Conservation (phyloP, 2,888 invertebrate genomes). For the Chouioia cunea region DNA sequence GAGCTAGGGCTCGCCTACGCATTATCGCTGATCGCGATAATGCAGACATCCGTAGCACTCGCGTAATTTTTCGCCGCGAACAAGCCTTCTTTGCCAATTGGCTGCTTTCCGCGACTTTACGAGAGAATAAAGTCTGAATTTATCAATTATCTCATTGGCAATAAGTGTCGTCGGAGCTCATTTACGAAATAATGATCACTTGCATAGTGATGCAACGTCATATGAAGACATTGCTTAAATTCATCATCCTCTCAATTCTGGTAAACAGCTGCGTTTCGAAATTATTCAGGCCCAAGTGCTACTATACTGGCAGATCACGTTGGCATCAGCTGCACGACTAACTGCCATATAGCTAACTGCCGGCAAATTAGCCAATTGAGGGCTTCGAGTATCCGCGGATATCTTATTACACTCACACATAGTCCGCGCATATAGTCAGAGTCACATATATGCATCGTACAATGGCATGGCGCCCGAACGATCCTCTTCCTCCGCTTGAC, state of each 20-base stretch:
- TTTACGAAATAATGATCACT: conserved; percentile 45
- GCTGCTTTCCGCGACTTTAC: conserved; percentile 1
- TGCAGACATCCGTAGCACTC: conserved; percentile 41
- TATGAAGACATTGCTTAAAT: conserved; percentile 60
- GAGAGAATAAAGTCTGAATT: conserved; percentile 43
- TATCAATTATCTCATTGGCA: conserved; percentile 49
- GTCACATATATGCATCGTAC: no score
- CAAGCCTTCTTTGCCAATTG: conserved; percentile 29
- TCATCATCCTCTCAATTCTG: conserved; percentile 69
- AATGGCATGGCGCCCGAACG: conserved; percentile 61
- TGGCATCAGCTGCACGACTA: conserved; percentile 67
- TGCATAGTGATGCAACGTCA: conserved; percentile 44
- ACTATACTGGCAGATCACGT: conserved; percentile 52
- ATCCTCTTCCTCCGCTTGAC: conserved; percentile 14
- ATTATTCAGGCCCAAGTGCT: conserved; percentile 67
- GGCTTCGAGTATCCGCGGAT: conserved; percentile 70
- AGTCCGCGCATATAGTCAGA: conserved; percentile 37
- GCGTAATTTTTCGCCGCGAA: conserved; percentile 40
- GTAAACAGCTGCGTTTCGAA: conserved; percentile 68
- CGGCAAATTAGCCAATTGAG: conserved; percentile 69
- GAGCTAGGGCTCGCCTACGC: conserved; percentile 34
- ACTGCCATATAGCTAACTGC: conserved; percentile 66
- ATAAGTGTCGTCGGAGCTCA: conserved; percentile 39
- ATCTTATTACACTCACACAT: conserved; percentile 68
- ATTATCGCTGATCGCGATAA: conserved; percentile 40